Conservation (phyloP, 2,888 invertebrate genomes). For the Cantharis nigra region DNA sequence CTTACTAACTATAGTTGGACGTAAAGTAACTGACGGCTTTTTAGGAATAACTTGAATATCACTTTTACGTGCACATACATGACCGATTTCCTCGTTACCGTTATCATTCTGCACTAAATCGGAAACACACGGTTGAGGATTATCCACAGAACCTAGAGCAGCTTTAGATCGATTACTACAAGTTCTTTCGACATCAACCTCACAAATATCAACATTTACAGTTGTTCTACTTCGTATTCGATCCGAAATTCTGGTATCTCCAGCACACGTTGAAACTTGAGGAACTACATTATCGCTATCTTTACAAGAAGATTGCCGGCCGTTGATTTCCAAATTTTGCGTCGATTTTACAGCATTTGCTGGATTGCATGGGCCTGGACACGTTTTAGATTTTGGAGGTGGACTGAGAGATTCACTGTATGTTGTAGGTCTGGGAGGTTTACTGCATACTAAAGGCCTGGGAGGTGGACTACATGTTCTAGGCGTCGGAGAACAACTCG, state of each 20-base stretch:
- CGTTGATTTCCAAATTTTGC: background rate
- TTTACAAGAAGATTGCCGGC: background rate
- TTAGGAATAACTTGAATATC: slow-evolving; percentile 20
- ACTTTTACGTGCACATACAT: background rate
- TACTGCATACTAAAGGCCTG: background rate
- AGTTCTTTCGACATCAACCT: background rate
- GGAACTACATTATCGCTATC: background rate
- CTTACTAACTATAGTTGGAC: background rate
- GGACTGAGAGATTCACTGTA: background rate
- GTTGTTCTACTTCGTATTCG: slow-evolving; percentile 44
- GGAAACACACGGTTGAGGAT: background rate
- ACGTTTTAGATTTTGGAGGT: background rate
- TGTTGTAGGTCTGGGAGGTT: background rate
- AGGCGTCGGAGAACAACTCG: background rate
- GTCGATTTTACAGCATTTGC: background rate
- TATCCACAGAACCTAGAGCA: background rate
- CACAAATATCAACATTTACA: background rate
- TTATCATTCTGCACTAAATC: background rate
- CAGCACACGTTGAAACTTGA: slow-evolving; percentile 27
- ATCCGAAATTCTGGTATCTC: slow-evolving; percentile 47
- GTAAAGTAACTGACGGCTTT: slow-evolving; percentile 37
- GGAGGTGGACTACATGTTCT: background rate
- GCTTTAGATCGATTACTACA: background rate
- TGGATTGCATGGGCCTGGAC: background rate
- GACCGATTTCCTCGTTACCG: background rate